Conservation (phyloP, 2,888 invertebrate species). For the Athalia rosae region DNA sequence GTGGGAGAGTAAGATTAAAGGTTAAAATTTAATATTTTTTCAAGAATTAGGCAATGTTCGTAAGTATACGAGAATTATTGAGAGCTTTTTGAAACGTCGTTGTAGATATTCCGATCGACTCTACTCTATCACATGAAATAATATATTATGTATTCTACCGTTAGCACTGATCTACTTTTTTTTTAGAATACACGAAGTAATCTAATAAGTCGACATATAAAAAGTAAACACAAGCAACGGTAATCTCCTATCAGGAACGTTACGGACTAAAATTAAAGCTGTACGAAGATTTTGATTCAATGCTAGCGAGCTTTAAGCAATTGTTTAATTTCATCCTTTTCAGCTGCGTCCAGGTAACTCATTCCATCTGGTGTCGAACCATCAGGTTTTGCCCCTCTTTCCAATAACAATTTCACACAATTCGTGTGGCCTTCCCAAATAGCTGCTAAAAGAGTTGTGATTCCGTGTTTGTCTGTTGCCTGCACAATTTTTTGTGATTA, state of each 20-base stretch:
- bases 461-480: conserved; percentile 96
- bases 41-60: conserved; percentile 7
- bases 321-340: conserved; percentile 92
- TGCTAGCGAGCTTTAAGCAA: conserved; percentile 74
- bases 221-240: conserved; percentile 65
- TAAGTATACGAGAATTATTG: conserved; percentile 48
- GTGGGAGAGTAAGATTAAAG: neutral
- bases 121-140: conserved; percentile 40
- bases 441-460: conserved; percentile 94
- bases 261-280: conserved; percentile 67
- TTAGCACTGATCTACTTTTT: conserved; percentile 51
- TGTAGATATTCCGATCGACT: conserved; percentile 39
- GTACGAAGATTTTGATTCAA: conserved; percentile 61
- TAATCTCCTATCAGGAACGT: conserved; percentile 68
- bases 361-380: conserved; percentile 92
- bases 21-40: neutral
- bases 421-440: conserved; percentile 97
- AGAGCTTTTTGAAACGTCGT: conserved; percentile 39
- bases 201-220: conserved; percentile 58
- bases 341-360: conserved; percentile 91
- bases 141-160: conserved; percentile 44
- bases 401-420: conserved; percentile 90
- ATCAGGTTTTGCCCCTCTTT: conserved; percentile 81
- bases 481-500: conserved; percentile 68
- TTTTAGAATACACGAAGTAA: conserved; percentile 57